Conservation (phyloP, 35 echinoderm and acorn worm genomes). For the Hemicentrotus pulcherrimus region DNA sequence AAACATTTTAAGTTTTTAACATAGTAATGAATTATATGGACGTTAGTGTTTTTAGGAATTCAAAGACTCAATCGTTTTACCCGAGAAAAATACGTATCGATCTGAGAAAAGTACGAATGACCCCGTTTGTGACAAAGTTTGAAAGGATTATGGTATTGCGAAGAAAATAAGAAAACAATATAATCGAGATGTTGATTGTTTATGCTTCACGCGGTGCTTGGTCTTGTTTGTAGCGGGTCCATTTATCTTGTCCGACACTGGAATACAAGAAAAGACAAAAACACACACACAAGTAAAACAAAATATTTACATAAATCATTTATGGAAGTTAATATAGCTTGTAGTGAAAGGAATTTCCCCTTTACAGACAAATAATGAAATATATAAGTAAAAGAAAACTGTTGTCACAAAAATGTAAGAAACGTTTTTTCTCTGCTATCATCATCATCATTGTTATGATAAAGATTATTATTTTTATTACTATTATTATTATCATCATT, state of each 20-base stretch:
- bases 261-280: constrained; percentile 27
- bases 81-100: too few species aligned
- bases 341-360: not conserved
- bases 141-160: too few species aligned
- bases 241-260: constrained; percentile 81
- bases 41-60: too few species aligned
- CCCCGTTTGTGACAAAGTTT: too few species aligned
- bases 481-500: too few species aligned
- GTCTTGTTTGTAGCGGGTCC: constrained; percentile 83
- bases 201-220: constrained; percentile 48
- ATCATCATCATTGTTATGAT: too few species aligned
- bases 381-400: not conserved
- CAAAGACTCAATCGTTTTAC: too few species aligned
- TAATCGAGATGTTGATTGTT: not conserved
- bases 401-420: not conserved
- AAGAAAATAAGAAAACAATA: too few species aligned
- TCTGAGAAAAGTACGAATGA: too few species aligned
- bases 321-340: not conserved
- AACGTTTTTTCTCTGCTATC: not conserved
- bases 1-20: too few species aligned
- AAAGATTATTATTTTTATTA: too few species aligned
- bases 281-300: not conserved
- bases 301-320: not conserved
- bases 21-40: too few species aligned
- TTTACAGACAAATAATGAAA: not conserved